Conservation (phyloP, 2,888 invertebrate species). For the Aleiodes leptofemur region DNA sequence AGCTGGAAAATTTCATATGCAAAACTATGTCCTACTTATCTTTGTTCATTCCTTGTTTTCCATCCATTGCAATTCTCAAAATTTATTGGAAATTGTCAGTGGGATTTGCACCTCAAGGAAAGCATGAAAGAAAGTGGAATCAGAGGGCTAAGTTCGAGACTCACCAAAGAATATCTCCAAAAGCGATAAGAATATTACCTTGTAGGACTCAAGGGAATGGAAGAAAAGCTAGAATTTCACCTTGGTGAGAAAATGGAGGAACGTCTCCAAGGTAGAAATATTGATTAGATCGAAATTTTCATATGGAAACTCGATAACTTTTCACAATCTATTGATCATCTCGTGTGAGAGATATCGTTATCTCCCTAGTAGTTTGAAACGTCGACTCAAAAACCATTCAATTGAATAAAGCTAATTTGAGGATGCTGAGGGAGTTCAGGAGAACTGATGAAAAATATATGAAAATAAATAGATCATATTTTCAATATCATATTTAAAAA, state of each 20-base stretch:
- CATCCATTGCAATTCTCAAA: background rate
- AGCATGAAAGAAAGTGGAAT: constrained; percentile 7
- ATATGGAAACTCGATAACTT: constrained; percentile 38
- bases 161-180: constrained; percentile 42
- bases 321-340: constrained; percentile 40
- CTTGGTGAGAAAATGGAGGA: constrained; percentile 26
- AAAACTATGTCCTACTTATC: constrained; percentile 1
- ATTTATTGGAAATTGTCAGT: constrained; percentile 28
- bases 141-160: background rate
- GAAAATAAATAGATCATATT: no score
- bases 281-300: constrained; percentile 24
- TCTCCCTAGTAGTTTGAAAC: constrained; percentile 10
- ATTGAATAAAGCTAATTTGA: no score
- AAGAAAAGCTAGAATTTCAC: constrained; percentile 35
- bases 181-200: constrained; percentile 54
- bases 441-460: no score
- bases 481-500: no score
- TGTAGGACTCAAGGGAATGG: constrained; percentile 23
- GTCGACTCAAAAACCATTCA: background rate
- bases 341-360: constrained; percentile 20
- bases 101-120: constrained; percentile 34
- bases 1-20: constrained; percentile 20
- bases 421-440: no score
- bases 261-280: constrained; percentile 33
- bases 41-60: background rate